Conservation (phyloP, 1,140 invertebrate genomes). For the Drosophila pachea region DNA sequence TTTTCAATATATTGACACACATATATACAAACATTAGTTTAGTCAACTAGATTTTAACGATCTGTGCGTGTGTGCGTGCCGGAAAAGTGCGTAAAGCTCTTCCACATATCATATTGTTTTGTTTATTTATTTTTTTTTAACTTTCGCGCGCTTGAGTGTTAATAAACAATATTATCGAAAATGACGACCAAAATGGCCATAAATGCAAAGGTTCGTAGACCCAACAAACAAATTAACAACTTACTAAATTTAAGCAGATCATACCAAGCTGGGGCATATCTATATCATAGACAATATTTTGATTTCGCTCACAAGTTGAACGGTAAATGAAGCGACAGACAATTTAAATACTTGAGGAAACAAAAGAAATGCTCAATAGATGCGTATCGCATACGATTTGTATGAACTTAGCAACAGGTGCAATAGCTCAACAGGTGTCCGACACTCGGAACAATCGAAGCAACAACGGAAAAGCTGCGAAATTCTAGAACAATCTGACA, state of each 20-base stretch:
- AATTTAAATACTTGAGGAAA: not conserved
- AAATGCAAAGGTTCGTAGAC: constrained; percentile 74
- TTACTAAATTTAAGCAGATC: not conserved
- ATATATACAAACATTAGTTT: constrained; percentile 11
- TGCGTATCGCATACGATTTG: not conserved
- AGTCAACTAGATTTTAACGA: not conserved
- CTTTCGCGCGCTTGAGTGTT: constrained; percentile 6
- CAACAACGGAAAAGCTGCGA: no score
- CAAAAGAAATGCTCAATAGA: not conserved
- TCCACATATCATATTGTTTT: constrained; percentile 28
- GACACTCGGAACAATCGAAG: no score
- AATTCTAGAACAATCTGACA: no score
- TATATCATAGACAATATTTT: not conserved
- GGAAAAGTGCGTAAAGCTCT: constrained; percentile 42
- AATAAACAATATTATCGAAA: constrained; percentile 18
- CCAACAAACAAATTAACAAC: not conserved
- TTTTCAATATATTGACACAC: not conserved
- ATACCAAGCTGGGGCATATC: no score
- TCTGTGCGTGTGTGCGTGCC: constrained; percentile 14
- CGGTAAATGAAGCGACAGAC: not conserved
- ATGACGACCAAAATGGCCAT: constrained; percentile 77
- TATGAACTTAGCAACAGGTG: not conserved
- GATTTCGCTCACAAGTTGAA: not conserved
- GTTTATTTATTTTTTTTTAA: constrained; percentile 7
- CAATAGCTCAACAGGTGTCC: not conserved